These are phyloP conservation scores for Drosophila ercepeae DNA, from an alignment of 1,140 invertebrate genomes.

Conservation along the genomic window DNA sequence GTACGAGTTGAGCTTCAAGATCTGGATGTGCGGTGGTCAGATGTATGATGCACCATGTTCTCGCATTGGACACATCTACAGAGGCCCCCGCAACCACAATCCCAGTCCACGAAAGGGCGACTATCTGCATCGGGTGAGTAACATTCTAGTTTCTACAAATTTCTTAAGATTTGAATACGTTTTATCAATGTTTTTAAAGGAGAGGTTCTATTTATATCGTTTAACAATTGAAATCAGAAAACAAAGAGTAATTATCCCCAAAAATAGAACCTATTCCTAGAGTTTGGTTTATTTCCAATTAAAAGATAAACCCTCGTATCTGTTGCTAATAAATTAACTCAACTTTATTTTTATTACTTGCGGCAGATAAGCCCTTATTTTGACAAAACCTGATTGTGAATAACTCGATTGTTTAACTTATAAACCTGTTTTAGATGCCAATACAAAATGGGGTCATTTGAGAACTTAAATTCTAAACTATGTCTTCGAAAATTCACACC, in stretches of 20 bases:
- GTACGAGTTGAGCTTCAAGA: slow-evolving; percentile 98
- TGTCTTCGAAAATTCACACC: not conserved
- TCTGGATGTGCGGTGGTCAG: slow-evolving; percentile 95
- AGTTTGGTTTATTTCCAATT: not conserved
- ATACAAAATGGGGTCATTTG: not conserved
- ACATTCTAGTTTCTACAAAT: not conserved
- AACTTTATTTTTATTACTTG: not conserved
- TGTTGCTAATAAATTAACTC: not conserved
- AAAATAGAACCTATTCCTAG: not conserved
- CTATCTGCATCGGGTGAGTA: slow-evolving; percentile 67
- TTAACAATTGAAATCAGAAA: not conserved
- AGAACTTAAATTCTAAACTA: not conserved
- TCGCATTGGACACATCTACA: slow-evolving; percentile 97
- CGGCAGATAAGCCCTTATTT: not conserved
- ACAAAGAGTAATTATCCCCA: not conserved
- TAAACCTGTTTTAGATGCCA: not conserved
- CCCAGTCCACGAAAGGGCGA: slow-evolving; percentile 66
- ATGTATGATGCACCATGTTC: slow-evolving; percentile 97
- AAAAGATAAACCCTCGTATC: not conserved
- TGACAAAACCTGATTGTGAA: not conserved
- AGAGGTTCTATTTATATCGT: no score
- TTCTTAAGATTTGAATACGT: not conserved
- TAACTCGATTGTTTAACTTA: not conserved
- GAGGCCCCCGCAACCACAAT: slow-evolving; percentile 63
- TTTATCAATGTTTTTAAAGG: no score